Base-by-base conservation (phyloP, 2,113 vertebrate species). In the Ivindomyrus marchei region DNA sequence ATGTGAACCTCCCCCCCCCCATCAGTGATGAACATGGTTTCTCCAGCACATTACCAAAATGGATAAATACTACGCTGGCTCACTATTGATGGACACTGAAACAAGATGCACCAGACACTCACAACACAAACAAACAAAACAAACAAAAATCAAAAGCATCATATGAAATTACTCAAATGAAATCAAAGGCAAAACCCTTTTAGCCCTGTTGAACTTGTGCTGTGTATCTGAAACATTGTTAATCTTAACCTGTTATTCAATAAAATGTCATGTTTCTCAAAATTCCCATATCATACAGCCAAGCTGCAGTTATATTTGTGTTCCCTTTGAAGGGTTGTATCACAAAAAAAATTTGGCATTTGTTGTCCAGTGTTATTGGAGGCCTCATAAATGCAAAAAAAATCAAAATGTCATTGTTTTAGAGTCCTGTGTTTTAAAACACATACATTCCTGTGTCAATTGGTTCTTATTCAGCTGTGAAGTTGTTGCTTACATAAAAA, bases 381-480 rank as follows among this genome's bases (percentile, higher is more conserved):
- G 88, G 88, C 90, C 90, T 92, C 91, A 85, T 56, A 4, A 90
- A 27, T 21, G 24, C n/a, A 4, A 49, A 13, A 89, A 93, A 80
- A 91, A 86, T 91, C 31, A 6, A 46, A 90, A 70, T 93, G 90
- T 92, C 89, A 93, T 94, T 93, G 92, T 93, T 84, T 58, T 89
- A 89, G 88, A 49, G n/a, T 92, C 90, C 89, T 93, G 92, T 94
- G 91, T 93, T 93, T 92, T 87, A 53, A 90, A 87, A 84, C 87
- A 90, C 90, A 90, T 88, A 88, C 90, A 92, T 91, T 24, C 42
- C 8, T 85, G 36, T 2, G 9, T 42, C 8, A 24, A 17, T 13
- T 3, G 1, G 13, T 24, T 91, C 90, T 92, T 90, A 87, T 56
- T 7, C 89, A 62, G 19, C 53, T 66, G 87, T 56, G 27, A 89